Base-by-base conservation (phyloP, 1,140 invertebrate species). In the Drosophila erecta region DNA sequence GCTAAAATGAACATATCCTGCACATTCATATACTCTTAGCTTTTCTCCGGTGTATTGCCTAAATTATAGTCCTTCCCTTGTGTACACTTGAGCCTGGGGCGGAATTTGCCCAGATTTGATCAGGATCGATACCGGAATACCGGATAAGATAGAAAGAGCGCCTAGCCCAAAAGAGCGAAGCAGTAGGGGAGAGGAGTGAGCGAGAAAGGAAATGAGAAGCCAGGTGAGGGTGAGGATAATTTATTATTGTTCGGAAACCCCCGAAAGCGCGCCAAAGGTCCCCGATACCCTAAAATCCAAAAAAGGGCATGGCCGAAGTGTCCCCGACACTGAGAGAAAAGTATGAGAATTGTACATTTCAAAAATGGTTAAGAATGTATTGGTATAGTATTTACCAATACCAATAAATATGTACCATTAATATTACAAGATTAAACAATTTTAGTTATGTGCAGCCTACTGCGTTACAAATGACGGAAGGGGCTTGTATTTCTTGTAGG, bases 191-290 rank as follows among this genome's bases (percentile, higher is more conserved):
- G 22, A 56, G 55, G 37, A 33, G 47, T 15, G 10, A 17, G 47
- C 22, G 44, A 27, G 44, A 47, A 22, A 12, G 44, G 24, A 15
- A 30, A 30, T 30, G 59, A 20, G 15, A 22, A 30, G 53, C 24
- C 24, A 24, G 35, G 53, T 17, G 53, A 75, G 70, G 59, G 53
- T 47, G 61, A 75, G 65, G 50, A 50, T 57, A 49, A 71, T 71
- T 71, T 70, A 71, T 70, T 40, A 51, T 71, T 71, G 51, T 12
- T 49, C 40, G 65, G 47, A 65, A 57, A 71, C 64, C 67, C 64
- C 65, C 43, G 67, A 71, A 71, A 71, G 67, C 67, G 67, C 66
- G 64, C 41, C 40, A 69, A 40, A 24, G 24, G 22, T n/a, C 59
- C 40, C 38, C 14, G 49, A 30, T 30, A 30, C 27, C 27, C 27